phyloP scores from a whole-genome alignment of 2,888 invertebrate species.

The Heteropelma amictum region DNA sequence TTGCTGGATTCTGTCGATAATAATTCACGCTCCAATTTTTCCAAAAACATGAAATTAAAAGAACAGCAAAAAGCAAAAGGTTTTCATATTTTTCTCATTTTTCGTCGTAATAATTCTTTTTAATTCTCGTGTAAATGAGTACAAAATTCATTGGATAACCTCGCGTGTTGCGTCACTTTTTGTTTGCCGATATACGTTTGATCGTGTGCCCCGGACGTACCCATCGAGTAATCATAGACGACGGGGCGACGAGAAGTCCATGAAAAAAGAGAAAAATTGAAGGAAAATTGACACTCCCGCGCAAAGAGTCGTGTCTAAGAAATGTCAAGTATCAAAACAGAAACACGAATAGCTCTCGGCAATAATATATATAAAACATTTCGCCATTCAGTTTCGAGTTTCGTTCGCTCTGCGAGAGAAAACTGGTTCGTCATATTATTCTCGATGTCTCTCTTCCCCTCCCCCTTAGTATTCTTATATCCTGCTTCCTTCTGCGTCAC shows the following conservation, averaged over 20 bases:
- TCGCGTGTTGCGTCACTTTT: background rate
- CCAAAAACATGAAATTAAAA: too few relatives aligned
- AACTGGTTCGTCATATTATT: conserved; percentile 54
- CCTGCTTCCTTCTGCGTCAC: conserved; percentile 14
- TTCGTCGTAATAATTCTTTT: background rate
- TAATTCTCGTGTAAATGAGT: too few relatives aligned
- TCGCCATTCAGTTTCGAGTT: conserved; percentile 51
- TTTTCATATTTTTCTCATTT: background rate
- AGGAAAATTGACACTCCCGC: conserved; percentile 8
- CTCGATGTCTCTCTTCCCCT: background rate
- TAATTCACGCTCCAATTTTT: too few relatives aligned
- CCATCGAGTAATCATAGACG: conserved; percentile 14
- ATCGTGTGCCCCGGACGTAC: background rate
- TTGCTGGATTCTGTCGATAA: too few relatives aligned
- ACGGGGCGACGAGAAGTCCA: background rate
- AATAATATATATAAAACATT: conserved; percentile 34
- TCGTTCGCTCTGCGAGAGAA: conserved; percentile 51
- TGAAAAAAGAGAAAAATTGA: conserved; percentile 3
- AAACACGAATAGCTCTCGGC: conserved; percentile 35
- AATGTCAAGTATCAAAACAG: conserved; percentile 30
- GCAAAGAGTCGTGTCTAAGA: conserved; percentile 19
- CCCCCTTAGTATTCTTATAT: conserved; percentile 12
- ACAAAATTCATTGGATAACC: background rate
- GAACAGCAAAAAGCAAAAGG: background rate
- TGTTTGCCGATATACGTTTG: background rate